These are phyloP conservation scores for Sericinus montela DNA, from an alignment of 2,888 invertebrate genomes.

Conservation along the genomic window DNA sequence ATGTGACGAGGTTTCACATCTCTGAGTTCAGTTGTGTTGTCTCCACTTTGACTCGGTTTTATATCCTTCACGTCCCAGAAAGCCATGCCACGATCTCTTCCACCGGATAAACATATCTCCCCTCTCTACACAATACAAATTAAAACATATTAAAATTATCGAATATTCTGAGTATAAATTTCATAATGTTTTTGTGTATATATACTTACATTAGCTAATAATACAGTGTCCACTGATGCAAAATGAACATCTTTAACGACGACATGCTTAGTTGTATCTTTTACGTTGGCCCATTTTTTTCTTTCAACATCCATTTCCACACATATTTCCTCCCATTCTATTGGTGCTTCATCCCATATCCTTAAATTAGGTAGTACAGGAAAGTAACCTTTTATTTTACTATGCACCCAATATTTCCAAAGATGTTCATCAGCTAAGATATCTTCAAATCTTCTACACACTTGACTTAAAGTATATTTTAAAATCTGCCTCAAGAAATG, in stretches of 20 bases:
- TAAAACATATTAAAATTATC: background rate
- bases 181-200: no score
- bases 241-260: slow-evolving; percentile 75
- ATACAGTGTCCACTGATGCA: slow-evolving; percentile 79
- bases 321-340: slow-evolving; percentile 79
- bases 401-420: slow-evolving; percentile 76
- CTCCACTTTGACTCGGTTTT: slow-evolving; percentile 39
- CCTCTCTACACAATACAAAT: slow-evolving; percentile 51
- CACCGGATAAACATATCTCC: slow-evolving; percentile 77
- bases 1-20: slow-evolving; percentile 51
- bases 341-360: slow-evolving; percentile 52
- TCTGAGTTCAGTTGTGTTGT: slow-evolving; percentile 37
- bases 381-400: slow-evolving; percentile 56
- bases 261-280: slow-evolving; percentile 64
- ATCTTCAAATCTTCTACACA: slow-evolving; percentile 76
- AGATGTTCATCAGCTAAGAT: slow-evolving; percentile 77
- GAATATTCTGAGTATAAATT: background rate
- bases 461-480: slow-evolving; percentile 70
- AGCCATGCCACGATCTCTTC: slow-evolving; percentile 77
- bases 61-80: slow-evolving; percentile 69
- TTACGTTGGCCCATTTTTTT: slow-evolving; percentile 73
- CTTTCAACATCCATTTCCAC: slow-evolving; percentile 79
- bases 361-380: slow-evolving; percentile 59
- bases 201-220: slow-evolving; percentile 75
- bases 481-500: slow-evolving; percentile 78